phyloP scores from a whole-genome alignment of 1,140 invertebrate genomes.

The Drosophila ironensis region DNA sequence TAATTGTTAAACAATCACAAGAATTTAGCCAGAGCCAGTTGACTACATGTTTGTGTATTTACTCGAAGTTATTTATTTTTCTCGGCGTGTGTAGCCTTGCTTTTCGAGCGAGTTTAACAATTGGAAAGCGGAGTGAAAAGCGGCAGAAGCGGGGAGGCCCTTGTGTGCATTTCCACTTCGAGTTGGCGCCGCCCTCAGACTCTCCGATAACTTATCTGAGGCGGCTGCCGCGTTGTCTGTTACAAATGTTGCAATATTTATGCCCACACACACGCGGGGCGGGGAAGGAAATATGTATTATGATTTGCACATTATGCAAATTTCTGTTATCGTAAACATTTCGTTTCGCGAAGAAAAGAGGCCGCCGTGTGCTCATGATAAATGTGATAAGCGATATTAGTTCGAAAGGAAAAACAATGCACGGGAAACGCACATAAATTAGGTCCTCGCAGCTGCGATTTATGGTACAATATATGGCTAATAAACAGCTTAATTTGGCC shows the following conservation, averaged over 20 bases:
- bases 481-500: neutral
- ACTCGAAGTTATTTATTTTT: constrained; percentile 15
- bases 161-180: constrained; percentile 59
- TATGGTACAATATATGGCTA: constrained; percentile 21
- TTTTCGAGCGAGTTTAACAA: neutral
- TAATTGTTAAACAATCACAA: too few relatives aligned
- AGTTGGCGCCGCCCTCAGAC: constrained; percentile 20
- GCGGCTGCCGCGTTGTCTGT: constrained; percentile 64
- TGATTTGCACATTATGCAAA: constrained; percentile 80
- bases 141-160: constrained; percentile 11
- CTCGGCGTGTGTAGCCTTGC: constrained; percentile 38
- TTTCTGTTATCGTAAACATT: constrained; percentile 74
- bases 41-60: neutral
- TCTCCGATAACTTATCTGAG: constrained; percentile 64
- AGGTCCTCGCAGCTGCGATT: constrained; percentile 21
- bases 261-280: constrained; percentile 41
- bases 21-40: neutral
- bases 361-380: constrained; percentile 65
- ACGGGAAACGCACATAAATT: constrained; percentile 50
- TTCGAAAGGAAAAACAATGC: constrained; percentile 48
- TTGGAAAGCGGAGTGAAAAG: neutral
- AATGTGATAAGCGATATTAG: constrained; percentile 74
- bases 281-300: constrained; percentile 63
- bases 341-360: constrained; percentile 36
- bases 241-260: constrained; percentile 79